Evolutionary conservation across 2,888 invertebrate genomes (phyloP).

Genomic region (Pseudococcus jackbeardsleyi): DNA sequence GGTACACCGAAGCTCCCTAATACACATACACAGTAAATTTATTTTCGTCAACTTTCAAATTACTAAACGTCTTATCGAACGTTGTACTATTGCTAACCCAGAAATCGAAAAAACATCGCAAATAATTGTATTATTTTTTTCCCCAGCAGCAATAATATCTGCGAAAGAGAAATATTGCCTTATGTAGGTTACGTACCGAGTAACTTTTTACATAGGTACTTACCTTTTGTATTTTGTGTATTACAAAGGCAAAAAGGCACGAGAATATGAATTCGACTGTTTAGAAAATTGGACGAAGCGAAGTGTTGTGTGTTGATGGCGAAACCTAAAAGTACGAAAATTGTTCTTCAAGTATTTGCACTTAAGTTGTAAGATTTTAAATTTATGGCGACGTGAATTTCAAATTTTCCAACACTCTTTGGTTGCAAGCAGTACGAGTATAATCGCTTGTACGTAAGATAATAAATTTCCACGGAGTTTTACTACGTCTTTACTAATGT

Average conservation of each 20-base stretch:
- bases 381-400: slow-evolving; percentile 26
- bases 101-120: background rate
- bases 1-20: background rate
- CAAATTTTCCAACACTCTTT: slow-evolving; percentile 15
- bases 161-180: background rate
- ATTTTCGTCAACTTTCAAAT: slow-evolving; percentile 42
- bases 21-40: background rate
- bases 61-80: slow-evolving; percentile 34
- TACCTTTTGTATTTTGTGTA: background rate
- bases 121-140: slow-evolving; percentile 32
- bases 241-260: too few relatives aligned
- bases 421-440: background rate
- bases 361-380: slow-evolving; percentile 4
- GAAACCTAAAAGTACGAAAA: background rate
- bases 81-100: background rate
- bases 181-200: background rate
- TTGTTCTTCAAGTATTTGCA: slow-evolving; percentile 36
- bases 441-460: background rate
- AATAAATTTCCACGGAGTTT: background rate
- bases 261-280: too few relatives aligned
- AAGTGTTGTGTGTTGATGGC: background rate
- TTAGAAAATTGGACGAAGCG: background rate
- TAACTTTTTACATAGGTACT: background rate
- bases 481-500: slow-evolving; percentile 1
- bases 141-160: background rate